A percentile compares a stretch with the other conserved stretches of the same genome.
phyloP scores from a whole-genome alignment of 2,797 vertebrate genomes.

The Pygocentrus nattereri region DNA sequence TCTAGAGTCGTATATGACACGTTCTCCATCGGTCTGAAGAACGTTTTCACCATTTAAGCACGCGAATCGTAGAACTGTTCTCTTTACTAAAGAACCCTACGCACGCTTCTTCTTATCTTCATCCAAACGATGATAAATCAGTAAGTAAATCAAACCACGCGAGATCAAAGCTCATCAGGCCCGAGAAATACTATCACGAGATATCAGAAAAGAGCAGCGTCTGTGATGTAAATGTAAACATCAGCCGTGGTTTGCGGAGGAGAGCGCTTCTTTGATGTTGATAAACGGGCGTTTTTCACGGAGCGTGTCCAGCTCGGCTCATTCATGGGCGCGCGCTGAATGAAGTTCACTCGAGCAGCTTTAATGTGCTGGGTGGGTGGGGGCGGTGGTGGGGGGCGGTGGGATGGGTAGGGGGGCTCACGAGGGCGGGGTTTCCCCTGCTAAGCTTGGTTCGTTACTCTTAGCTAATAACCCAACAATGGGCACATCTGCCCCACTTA shows the following conservation, averaged over 20 bases:
- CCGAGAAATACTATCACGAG: too few relatives aligned
- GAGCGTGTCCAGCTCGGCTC: conserved; percentile 11
- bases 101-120: too few relatives aligned
- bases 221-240: too few relatives aligned
- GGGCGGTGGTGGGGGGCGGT: conserved; percentile 17
- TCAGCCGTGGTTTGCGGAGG: not conserved
- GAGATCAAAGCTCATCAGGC: too few relatives aligned
- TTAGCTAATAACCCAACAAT: conserved; percentile 86
- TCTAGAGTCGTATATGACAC: too few relatives aligned
- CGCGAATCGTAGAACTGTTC: too few relatives aligned
- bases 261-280: not conserved
- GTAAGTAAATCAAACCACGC: too few relatives aligned
- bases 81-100: too few relatives aligned
- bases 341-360: conserved; percentile 57
- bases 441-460: conserved; percentile 82
- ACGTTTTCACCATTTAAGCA: too few relatives aligned
- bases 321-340: conserved; percentile 35
- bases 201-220: too few relatives aligned
- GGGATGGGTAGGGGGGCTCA: conserved; percentile 47
- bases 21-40: too few relatives aligned
- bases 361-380: conserved; percentile 58
- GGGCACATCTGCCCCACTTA: conserved; percentile 89
- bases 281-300: conserved; percentile 17
- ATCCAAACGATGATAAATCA: too few relatives aligned
- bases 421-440: conserved; percentile 25